phyloP scores from a whole-genome alignment of 2,888 invertebrate genomes.

The Apantesis nais region DNA sequence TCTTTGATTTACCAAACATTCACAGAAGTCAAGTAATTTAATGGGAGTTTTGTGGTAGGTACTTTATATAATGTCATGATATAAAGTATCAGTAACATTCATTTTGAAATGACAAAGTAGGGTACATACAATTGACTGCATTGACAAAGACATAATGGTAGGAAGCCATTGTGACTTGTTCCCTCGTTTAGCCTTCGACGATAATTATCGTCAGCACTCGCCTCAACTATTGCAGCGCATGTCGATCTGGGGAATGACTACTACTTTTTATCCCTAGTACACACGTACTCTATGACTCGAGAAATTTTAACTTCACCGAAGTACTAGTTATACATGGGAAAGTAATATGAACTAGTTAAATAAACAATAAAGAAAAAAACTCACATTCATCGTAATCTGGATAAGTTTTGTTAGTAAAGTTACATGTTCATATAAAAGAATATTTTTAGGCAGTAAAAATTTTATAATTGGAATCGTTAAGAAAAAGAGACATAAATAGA shows the following conservation, averaged over 20 bases:
- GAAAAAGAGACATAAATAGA: not conserved
- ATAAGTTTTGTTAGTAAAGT: not conserved
- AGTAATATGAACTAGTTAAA: not conserved
- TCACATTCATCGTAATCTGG: not conserved
- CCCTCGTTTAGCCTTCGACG: conserved; percentile 68
- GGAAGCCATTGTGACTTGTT: conserved; percentile 66
- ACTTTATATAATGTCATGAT: not conserved
- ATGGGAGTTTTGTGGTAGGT: not conserved
- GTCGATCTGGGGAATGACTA: conserved; percentile 47
- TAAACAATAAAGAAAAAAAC: not conserved
- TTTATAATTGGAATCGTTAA: not conserved
- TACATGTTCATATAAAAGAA: not conserved
- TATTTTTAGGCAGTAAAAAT: not conserved
- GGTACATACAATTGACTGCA: conserved; percentile 40
- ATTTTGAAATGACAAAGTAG: conserved; percentile 23
- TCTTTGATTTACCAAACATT: conserved; percentile 9
- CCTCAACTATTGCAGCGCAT: conserved; percentile 42
- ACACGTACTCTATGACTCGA: conserved; percentile 20
- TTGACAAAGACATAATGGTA: conserved; percentile 57
- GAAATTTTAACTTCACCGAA: conserved; percentile 11
- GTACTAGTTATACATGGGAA: not conserved
- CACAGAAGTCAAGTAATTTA: not conserved
- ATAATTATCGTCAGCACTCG: conserved; percentile 61
- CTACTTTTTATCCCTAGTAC: conserved; percentile 42
- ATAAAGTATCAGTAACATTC: conserved; percentile 16